Conservation (phyloP, 2,888 invertebrate genomes). For the Steinernema carpocapsae region DNA sequence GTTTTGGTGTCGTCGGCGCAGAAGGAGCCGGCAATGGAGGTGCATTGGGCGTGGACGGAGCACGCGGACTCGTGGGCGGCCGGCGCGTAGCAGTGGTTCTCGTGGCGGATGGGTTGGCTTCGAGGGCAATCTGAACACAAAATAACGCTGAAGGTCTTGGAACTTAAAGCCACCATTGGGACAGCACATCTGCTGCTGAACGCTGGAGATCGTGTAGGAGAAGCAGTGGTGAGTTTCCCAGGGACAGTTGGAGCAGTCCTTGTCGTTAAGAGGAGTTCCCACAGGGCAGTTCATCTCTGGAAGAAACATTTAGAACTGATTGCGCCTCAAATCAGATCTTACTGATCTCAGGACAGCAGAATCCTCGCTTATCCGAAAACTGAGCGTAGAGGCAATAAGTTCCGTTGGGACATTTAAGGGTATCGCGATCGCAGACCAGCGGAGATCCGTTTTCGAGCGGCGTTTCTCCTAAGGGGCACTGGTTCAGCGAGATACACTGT, state of each 20-base stretch:
- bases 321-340: background rate
- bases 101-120: slow-evolving; percentile 42
- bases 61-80: slow-evolving; percentile 41
- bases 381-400: slow-evolving; percentile 43
- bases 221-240: slow-evolving; percentile 51
- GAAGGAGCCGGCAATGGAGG: slow-evolving; percentile 38
- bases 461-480: slow-evolving; percentile 45
- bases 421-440: slow-evolving; percentile 35
- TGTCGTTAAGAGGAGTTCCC: slow-evolving; percentile 41
- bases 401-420: slow-evolving; percentile 40
- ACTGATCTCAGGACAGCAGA: slow-evolving; percentile 46
- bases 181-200: slow-evolving; percentile 47
- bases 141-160: background rate
- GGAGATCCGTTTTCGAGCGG: slow-evolving; percentile 35
- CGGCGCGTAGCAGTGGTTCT: slow-evolving; percentile 42
- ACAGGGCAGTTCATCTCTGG: slow-evolving; percentile 45
- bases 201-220: slow-evolving; percentile 44
- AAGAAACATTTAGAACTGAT: background rate
- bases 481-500: slow-evolving; percentile 40
- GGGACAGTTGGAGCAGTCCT: slow-evolving; percentile 45
- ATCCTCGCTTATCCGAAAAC: slow-evolving; percentile 37
- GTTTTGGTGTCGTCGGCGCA: slow-evolving; percentile 33
- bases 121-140: slow-evolving; percentile 42
- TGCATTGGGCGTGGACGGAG: slow-evolving; percentile 44
- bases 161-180: slow-evolving; percentile 41